A percentile compares a stretch with the other conserved stretches of the same genome.
These are phyloP conservation scores for Prietella phreatophila DNA, from an alignment of 2,113 vertebrate species.

Conservation along the genomic window DNA sequence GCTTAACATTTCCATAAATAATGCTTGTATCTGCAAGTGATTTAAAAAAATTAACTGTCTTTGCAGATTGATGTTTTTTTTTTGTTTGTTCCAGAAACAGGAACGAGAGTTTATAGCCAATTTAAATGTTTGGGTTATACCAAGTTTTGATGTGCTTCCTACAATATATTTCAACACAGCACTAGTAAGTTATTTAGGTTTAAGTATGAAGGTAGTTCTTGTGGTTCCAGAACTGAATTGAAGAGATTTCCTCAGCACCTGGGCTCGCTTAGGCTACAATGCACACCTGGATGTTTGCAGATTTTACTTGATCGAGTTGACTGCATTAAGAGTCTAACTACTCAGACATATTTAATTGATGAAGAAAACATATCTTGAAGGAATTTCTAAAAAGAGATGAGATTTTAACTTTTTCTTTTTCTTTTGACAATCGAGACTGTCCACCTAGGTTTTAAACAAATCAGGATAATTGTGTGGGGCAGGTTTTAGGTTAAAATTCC, in stretches of 20 bases:
- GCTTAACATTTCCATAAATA: slow-evolving; percentile 8
- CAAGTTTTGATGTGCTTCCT: slow-evolving; percentile 70
- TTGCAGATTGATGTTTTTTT: slow-evolving; percentile 41
- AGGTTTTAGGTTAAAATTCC: slow-evolving; percentile 77
- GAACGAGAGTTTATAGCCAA: slow-evolving; percentile 70
- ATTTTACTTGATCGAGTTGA: slow-evolving; percentile 9
- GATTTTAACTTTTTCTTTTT: slow-evolving; percentile 65
- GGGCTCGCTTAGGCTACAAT: slow-evolving; percentile 59
- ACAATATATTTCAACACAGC: slow-evolving; percentile 68
- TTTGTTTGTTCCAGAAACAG: slow-evolving; percentile 59
- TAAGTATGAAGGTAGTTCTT: slow-evolving; percentile 59
- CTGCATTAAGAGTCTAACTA: slow-evolving; percentile 47
- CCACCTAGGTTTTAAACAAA: slow-evolving; percentile 73
- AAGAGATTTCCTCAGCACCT: slow-evolving; percentile 56
- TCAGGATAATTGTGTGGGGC: slow-evolving; percentile 75
- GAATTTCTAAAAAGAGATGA: slow-evolving; percentile 41
- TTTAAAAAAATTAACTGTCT: neutral
- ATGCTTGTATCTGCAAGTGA: slow-evolving; percentile 1
- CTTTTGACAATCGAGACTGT: slow-evolving; percentile 67
- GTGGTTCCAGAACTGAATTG: slow-evolving; percentile 63
- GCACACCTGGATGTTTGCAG: slow-evolving; percentile 59
- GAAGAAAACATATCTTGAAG: slow-evolving; percentile 48
- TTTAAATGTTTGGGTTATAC: slow-evolving; percentile 65
- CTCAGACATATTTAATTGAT: slow-evolving; percentile 61
- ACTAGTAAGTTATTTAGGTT: slow-evolving; percentile 62